Conservation (phyloP, 2,888 invertebrate species). For the Sinhomidia bicolor region DNA sequence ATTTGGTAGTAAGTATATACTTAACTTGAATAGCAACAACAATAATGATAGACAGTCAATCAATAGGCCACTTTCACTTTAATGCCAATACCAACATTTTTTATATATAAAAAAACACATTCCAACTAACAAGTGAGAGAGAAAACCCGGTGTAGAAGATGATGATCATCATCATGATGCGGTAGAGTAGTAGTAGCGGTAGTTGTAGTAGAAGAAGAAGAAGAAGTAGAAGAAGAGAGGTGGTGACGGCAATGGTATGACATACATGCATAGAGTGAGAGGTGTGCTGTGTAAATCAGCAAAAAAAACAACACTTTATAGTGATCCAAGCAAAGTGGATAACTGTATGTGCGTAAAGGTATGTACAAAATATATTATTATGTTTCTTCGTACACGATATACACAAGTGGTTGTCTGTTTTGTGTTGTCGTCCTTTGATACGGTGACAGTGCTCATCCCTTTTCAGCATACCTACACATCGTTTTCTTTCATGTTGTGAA, state of each 20-base stretch:
- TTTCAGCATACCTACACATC: conserved; percentile 60
- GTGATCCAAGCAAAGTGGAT: background rate
- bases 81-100: conserved; percentile 1
- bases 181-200: background rate
- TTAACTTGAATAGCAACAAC: conserved; percentile 3
- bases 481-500: conserved; percentile 62
- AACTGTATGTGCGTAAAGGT: background rate
- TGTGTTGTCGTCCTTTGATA: conserved; percentile 54
- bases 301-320: conserved; percentile 6
- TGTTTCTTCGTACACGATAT: background rate
- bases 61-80: conserved; percentile 50
- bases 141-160: conserved; percentile 22
- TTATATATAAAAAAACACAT: conserved; percentile 35
- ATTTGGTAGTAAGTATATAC: background rate
- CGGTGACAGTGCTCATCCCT: conserved; percentile 65
- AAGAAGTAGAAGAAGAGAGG: no score
- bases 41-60: conserved; percentile 52
- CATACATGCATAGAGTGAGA: conserved; percentile 59
- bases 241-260: background rate
- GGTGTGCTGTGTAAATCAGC: conserved; percentile 51
- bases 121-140: background rate
- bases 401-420: conserved; percentile 62
- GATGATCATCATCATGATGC: no score
- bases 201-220: background rate
- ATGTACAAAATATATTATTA: no score